phyloP scores from a whole-genome alignment of 2,113 vertebrate genomes.

The Stigmatopora argus region DNA sequence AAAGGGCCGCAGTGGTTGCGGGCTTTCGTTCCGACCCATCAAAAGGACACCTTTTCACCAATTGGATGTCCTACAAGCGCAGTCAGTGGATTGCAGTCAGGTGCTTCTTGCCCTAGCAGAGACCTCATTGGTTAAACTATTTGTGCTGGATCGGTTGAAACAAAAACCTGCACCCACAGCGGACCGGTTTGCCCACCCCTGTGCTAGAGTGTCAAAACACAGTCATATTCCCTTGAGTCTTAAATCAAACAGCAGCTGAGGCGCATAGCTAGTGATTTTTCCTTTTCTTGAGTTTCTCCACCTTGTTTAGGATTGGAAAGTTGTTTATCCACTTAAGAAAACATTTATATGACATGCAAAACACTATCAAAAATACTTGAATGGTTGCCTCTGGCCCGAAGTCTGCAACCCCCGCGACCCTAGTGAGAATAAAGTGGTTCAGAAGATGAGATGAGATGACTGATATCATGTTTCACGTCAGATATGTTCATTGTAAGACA shows the following conservation, averaged over 20 bases:
- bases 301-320: not conserved
- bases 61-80: no score
- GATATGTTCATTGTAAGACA: not conserved
- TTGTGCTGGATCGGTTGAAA: no score
- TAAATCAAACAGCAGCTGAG: not conserved
- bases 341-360: not conserved
- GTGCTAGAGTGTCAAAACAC: not conserved
- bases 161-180: no score
- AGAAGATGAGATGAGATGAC: not conserved
- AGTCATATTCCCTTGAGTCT: constrained; percentile 5
- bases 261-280: not conserved
- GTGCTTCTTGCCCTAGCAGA: no score
- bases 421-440: no score
- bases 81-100: no score
- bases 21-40: no score
- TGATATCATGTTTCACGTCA: not conserved
- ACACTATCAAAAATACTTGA: not conserved
- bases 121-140: no score
- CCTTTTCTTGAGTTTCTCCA: not conserved
- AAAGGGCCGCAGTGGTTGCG: no score
- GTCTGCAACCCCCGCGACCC: no score
- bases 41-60: no score
- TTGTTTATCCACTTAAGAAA: not conserved
- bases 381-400: not conserved
- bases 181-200: no score